Conservation (phyloP, 2,888 invertebrate species). For the Caenorhabditis auriculariae region DNA sequence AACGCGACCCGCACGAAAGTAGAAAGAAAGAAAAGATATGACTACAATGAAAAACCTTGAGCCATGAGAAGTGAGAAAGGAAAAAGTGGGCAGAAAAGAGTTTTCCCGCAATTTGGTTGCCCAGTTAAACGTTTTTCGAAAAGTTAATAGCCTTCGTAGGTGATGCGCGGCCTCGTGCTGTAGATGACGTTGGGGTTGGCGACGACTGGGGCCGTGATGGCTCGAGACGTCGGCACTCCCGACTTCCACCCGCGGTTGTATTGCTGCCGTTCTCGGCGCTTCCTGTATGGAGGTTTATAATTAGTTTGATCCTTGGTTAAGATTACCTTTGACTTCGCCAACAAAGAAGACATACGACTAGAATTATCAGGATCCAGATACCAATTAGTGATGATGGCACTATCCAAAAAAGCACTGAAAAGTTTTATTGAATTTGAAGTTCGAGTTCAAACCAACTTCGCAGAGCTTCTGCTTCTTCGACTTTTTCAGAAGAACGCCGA, state of each 20-base stretch:
- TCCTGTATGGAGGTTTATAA: slow-evolving; percentile 2
- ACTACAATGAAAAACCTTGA: too few relatives aligned
- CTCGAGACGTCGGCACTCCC: slow-evolving; percentile 1
- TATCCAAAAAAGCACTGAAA: slow-evolving; percentile 45
- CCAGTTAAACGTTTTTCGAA: too few relatives aligned
- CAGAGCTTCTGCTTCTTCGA: slow-evolving; percentile 11
- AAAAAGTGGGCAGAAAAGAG: background rate
- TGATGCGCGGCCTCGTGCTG: slow-evolving; percentile 23
- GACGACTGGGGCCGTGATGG: slow-evolving; percentile 10
- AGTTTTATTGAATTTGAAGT: background rate
- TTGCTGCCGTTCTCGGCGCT: slow-evolving; percentile 12
- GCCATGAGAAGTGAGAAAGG: too few relatives aligned
- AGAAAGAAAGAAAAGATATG: too few relatives aligned
- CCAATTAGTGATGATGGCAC: slow-evolving; percentile 25
- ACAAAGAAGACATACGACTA: slow-evolving; percentile 36
- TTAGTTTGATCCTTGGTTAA: background rate
- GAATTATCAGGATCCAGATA: slow-evolving; percentile 46
- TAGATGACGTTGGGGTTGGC: slow-evolving; percentile 26
- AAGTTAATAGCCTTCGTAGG: slow-evolving; percentile 22
- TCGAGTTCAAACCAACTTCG: background rate
- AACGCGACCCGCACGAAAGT: too few relatives aligned
- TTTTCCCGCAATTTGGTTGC: background rate
- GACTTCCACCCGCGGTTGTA: slow-evolving; percentile 13
- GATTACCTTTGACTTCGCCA: slow-evolving; percentile 19
- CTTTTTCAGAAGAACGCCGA: slow-evolving; percentile 8